phyloP scores from a whole-genome alignment of 1,140 invertebrate species.

The Pissodes strobi region DNA sequence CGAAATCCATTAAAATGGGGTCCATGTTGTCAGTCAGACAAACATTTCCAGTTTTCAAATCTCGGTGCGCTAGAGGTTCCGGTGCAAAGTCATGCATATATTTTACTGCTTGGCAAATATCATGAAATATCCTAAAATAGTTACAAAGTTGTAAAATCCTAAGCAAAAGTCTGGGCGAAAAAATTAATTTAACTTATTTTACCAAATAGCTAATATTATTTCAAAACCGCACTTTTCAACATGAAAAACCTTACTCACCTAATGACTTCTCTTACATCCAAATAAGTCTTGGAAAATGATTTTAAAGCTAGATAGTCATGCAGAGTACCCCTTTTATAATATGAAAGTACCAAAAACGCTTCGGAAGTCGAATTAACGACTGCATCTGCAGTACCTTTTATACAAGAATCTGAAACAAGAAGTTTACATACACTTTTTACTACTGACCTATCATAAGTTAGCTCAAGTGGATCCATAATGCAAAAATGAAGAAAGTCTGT shows the following conservation, averaged over 20 bases:
- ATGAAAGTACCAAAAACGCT: slow-evolving; percentile 78
- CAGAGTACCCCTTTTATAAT: slow-evolving; percentile 80
- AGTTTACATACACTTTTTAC: too few relatives aligned
- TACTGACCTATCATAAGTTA: too few relatives aligned
- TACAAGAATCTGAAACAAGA: slow-evolving; percentile 62
- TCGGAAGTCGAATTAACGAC: slow-evolving; percentile 72
- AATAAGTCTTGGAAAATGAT: slow-evolving; percentile 63
- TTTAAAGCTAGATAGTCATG: slow-evolving; percentile 70
- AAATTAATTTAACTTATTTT: too few relatives aligned
- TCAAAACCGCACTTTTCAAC: too few relatives aligned
- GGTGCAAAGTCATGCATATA: slow-evolving; percentile 76
- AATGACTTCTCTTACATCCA: slow-evolving; percentile 66
- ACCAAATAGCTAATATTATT: too few relatives aligned
- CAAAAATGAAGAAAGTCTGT: not conserved
- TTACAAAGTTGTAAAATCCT: too few relatives aligned
- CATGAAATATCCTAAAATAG: slow-evolving; percentile 69
- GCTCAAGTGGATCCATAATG: too few relatives aligned
- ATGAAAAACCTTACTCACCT: too few relatives aligned
- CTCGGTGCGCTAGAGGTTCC: slow-evolving; percentile 77
- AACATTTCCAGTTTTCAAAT: slow-evolving; percentile 85
- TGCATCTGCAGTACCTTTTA: slow-evolving; percentile 66
- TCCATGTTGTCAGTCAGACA: slow-evolving; percentile 72
- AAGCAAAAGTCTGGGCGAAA: too few relatives aligned
- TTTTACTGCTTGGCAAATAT: slow-evolving; percentile 76
- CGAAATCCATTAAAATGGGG: slow-evolving; percentile 84